Conservation (phyloP, 2,797 vertebrate species). For the Karalla daura region DNA sequence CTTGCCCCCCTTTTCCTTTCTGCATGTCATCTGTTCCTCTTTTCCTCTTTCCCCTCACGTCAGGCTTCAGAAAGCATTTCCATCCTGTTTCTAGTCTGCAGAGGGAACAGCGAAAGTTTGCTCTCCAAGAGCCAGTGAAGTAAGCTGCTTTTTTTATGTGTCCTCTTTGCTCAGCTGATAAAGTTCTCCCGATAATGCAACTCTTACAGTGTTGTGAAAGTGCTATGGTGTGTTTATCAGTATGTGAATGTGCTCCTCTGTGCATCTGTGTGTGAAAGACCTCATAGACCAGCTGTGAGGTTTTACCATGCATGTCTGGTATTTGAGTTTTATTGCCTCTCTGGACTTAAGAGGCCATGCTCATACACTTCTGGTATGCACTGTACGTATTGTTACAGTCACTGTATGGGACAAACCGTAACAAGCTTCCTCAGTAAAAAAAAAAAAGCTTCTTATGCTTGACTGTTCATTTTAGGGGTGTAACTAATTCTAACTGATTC, state of each 20-base stretch:
- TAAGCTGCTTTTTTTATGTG: slow-evolving; percentile 23
- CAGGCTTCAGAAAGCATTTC: slow-evolving; percentile 48
- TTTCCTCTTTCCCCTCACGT: slow-evolving; percentile 50
- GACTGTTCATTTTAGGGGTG: not conserved
- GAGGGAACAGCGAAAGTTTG: slow-evolving; percentile 61
- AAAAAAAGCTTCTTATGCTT: not conserved
- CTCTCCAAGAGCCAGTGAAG: slow-evolving; percentile 42
- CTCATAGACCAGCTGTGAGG: slow-evolving; percentile 74
- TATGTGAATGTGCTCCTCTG: slow-evolving; percentile 28
- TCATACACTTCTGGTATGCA: slow-evolving; percentile 59
- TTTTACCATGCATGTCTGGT: slow-evolving; percentile 80
- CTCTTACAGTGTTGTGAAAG: not conserved
- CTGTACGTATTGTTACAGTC: slow-evolving; percentile 41
- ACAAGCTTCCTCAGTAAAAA: slow-evolving; percentile 1
- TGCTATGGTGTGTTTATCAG: not conserved
- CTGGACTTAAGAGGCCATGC: slow-evolving; percentile 64
- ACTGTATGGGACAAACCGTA: slow-evolving; percentile 11
- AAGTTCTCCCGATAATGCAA: not conserved
- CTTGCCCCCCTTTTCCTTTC: slow-evolving; percentile 34
- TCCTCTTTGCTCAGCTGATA: not conserved
- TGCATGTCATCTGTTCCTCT: slow-evolving; percentile 67
- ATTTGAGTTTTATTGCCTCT: slow-evolving; percentile 80
- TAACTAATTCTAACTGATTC: not conserved
- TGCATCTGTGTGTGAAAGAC: slow-evolving; percentile 40
- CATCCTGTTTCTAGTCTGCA: slow-evolving; percentile 71